phyloP scores from a whole-genome alignment of 2,113 vertebrate genomes.

The Cervus canadensis region DNA sequence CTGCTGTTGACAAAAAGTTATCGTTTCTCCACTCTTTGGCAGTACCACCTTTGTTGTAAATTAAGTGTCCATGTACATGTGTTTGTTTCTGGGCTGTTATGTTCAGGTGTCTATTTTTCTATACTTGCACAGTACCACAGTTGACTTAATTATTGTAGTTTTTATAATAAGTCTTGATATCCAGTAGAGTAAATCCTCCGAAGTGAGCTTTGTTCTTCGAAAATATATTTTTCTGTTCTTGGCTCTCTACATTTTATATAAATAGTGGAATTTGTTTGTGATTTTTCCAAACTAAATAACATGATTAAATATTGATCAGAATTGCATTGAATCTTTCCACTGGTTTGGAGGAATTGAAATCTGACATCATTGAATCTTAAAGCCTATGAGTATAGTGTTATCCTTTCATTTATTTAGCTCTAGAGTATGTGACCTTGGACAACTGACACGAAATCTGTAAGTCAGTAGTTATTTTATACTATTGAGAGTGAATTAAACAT shows the following conservation, averaged over 20 bases:
- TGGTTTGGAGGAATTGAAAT: neutral
- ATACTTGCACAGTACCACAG: neutral
- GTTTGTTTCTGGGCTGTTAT: neutral
- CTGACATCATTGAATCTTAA: neutral
- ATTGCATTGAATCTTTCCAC: neutral
- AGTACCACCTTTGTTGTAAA: neutral
- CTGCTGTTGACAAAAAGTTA: neutral
- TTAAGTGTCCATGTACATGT: neutral
- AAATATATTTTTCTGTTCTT: slow-evolving; percentile 2
- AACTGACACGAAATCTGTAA: neutral
- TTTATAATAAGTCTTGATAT: neutral
- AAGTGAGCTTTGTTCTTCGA: neutral
- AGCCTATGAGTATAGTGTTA: neutral
- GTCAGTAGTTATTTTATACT: neutral
- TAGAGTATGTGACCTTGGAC: neutral
- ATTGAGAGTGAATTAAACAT: neutral
- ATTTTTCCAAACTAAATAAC: neutral
- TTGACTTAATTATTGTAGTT: neutral
- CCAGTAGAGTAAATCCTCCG: neutral
- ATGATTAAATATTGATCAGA: neutral
- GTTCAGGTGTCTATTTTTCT: neutral
- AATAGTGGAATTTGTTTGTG: neutral
- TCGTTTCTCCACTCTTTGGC: neutral
- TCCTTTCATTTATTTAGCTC: neutral
- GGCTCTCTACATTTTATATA: neutral